Base-by-base conservation (phyloP, 1,140 invertebrate species). In the Diploscapter pachys region DNA sequence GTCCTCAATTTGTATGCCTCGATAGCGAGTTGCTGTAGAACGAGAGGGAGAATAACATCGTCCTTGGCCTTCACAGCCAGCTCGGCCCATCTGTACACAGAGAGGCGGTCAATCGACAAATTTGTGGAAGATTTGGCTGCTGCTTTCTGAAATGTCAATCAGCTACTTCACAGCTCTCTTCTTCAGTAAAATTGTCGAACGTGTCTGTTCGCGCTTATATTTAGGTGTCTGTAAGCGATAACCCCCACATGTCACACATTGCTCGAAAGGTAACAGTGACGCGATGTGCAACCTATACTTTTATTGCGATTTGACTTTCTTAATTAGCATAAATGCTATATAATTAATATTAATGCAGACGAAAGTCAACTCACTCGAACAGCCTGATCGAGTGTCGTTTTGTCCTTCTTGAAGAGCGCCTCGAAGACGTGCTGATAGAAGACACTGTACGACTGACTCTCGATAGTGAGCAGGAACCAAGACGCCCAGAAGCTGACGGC, bases 321-420 rank as follows among this genome's bases (percentile, higher is more conserved):
- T 31, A 31, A 31, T 31, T 31, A 31, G 31, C 31, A 31, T 31
- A 31, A 31, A 31, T 31, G 31, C 31, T 31, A 31, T 31, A 31
- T 31, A 1, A 31, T 31, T 0, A 31, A 31, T 31, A 31, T 31
- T 1, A 31, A 59, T 59, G 9, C 57, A 13, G 31, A 59, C 9
- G 57, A 59, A 59, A 13, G 9, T n/a, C 31, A 8, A n/a, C 54
- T 5, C 54, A 72, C 71, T 3, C 65, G 71, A 4, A 72, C 63
- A 55, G 75, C 75, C 51, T 72, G 6, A 31, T 76, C 75, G 56
- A 76, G 11, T 48, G 53, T 76, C 52, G 56, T 64, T 51, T 76
- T 76, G 3, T 76, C 75, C 55, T 76, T 76, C 70, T 76, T 76
- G 52, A 63, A 63, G 9, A 76, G 69, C 51, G 55, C 55, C 51